Conservation (phyloP, 2,888 invertebrate species). For the Halictus ligatus region DNA sequence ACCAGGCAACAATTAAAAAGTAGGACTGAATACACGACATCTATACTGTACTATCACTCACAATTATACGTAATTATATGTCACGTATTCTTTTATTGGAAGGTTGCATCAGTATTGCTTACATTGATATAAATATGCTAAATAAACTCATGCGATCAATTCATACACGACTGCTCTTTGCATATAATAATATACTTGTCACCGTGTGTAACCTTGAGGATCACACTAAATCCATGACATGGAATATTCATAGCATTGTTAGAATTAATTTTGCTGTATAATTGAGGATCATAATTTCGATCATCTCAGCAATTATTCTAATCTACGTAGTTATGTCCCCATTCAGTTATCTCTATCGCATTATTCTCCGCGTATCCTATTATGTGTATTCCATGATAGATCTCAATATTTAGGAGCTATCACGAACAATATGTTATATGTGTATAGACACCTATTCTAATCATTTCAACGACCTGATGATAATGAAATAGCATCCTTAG, state of each 20-base stretch:
- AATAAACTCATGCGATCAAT: not conserved
- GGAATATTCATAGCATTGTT: slow-evolving; percentile 2
- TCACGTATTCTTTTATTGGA: not conserved
- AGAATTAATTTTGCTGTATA: slow-evolving; percentile 1
- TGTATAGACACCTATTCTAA: too few species aligned
- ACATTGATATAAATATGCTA: not conserved
- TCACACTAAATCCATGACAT: not conserved
- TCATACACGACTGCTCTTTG: not conserved
- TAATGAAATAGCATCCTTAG: not conserved
- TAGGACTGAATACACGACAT: too few species aligned
- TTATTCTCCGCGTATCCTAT: not conserved
- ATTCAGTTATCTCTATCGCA: not conserved
- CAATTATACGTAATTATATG: not conserved
- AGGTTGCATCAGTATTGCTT: not conserved
- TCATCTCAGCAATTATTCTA: slow-evolving; percentile 4
- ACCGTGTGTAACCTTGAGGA: not conserved
- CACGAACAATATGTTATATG: not conserved
- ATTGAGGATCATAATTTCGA: not conserved
- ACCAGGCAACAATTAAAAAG: too few species aligned
- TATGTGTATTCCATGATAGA: not conserved
- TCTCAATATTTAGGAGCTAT: not conserved
- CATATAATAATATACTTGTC: not conserved
- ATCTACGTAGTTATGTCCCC: not conserved
- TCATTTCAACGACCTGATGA: too few species aligned
- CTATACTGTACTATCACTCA: not conserved